Conservation (phyloP, 2,113 vertebrate species). For the Tupaia chinensis region DNA sequence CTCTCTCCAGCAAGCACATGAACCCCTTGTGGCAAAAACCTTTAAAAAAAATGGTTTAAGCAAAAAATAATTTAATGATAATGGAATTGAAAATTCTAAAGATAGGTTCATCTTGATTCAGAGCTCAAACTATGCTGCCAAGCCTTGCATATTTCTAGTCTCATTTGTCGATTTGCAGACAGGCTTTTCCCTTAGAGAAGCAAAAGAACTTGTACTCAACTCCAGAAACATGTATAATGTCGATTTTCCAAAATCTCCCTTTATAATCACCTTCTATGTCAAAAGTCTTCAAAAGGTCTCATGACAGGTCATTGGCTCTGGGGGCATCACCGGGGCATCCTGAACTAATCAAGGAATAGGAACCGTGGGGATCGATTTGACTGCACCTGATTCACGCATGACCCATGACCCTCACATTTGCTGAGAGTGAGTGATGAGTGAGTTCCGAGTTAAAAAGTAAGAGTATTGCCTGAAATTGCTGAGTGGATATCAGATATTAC, state of each 20-base stretch:
- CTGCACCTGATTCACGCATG: neutral
- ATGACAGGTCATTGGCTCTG: neutral
- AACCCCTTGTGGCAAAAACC: too few relatives aligned
- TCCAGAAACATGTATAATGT: neutral
- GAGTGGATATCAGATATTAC: neutral
- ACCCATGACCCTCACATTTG: neutral
- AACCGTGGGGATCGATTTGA: neutral
- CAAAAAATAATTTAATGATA: neutral
- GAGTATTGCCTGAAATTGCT: neutral
- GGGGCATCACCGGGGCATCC: neutral
- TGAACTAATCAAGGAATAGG: neutral
- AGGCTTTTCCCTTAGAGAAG: neutral
- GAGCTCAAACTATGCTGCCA: neutral
- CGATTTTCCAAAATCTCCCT: neutral
- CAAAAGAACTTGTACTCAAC: neutral
- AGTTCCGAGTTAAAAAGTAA: neutral
- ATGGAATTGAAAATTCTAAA: neutral
- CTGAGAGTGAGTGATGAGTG: neutral
- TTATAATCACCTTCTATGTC: neutral
- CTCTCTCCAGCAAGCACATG: too few relatives aligned
- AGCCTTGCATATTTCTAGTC: neutral
- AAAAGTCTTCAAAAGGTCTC: neutral
- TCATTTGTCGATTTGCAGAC: neutral
- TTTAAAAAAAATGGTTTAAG: neutral
- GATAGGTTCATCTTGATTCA: neutral